These are phyloP conservation scores for Andrena bucephala DNA, from an alignment of 2,888 invertebrate genomes.

Conservation along the genomic window DNA sequence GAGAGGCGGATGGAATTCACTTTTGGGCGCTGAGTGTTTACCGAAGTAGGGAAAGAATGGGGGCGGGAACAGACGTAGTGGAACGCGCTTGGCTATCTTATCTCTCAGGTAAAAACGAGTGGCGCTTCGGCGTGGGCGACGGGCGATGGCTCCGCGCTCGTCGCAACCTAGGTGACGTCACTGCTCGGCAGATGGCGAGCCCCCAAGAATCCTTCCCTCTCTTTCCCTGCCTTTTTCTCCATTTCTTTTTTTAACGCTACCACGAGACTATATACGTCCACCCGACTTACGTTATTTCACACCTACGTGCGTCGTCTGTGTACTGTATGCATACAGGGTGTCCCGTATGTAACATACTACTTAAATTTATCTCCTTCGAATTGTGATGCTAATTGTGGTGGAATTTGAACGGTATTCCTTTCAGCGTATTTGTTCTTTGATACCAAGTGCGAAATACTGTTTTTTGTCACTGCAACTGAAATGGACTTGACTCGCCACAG, in stretches of 20 bases:
- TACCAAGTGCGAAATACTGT: no score
- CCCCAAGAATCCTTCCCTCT: conserved; percentile 48
- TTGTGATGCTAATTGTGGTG: no score
- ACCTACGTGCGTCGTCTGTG: no score
- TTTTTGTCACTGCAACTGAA: no score
- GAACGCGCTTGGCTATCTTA: conserved; percentile 23
- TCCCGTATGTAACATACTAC: no score
- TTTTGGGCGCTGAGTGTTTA: background rate
- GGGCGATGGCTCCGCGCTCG: conserved; percentile 24
- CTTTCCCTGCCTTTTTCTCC: background rate
- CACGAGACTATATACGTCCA: background rate
- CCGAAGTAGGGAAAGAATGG: background rate
- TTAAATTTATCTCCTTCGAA: no score
- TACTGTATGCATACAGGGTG: no score
- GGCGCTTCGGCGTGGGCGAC: conserved; percentile 12
- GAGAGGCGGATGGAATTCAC: background rate
- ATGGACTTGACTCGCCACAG: no score
- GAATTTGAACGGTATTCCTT: no score
- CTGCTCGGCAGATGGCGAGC: conserved; percentile 57
- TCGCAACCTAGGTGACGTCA: conserved; percentile 41
- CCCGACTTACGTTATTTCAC: no score
- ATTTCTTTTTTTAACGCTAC: background rate
- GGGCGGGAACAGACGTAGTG: background rate
- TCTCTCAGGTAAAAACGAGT: conserved; percentile 37
- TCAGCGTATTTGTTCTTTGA: no score